phyloP scores from a whole-genome alignment of 2,888 invertebrate genomes.

The Cephus nigrinus region DNA sequence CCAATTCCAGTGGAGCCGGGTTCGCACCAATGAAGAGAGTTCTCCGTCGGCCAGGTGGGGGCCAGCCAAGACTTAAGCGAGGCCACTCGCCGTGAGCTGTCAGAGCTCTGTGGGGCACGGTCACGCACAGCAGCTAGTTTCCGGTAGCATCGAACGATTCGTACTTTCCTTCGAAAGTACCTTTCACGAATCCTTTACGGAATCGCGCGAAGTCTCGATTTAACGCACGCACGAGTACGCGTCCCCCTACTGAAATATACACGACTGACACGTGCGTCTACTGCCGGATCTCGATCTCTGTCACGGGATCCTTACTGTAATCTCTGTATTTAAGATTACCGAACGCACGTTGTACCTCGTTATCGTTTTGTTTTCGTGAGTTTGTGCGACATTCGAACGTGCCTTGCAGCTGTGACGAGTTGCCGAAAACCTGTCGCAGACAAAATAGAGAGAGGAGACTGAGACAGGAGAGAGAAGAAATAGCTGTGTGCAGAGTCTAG shows the following conservation, averaged over 20 bases:
- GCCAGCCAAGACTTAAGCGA: constrained; percentile 64
- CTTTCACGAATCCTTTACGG: constrained; percentile 10
- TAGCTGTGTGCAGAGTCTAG: too few species aligned
- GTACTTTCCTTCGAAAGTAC: constrained; percentile 23
- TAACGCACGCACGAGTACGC: constrained; percentile 14
- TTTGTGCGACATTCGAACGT: too few species aligned
- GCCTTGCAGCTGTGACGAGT: too few species aligned
- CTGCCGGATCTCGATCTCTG: too few species aligned
- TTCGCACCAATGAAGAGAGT: constrained; percentile 55
- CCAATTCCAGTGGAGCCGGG: constrained; percentile 52
- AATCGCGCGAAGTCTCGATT: constrained; percentile 8
- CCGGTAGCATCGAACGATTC: constrained; percentile 29
- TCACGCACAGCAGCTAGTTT: constrained; percentile 60
- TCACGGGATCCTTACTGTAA: too few species aligned
- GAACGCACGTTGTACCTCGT: too few species aligned
- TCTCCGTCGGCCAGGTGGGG: constrained; percentile 53
- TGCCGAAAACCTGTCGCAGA: too few species aligned
- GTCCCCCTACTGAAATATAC: too few species aligned
- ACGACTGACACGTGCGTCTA: too few species aligned
- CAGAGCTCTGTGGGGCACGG: constrained; percentile 67
- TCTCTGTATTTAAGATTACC: too few species aligned
- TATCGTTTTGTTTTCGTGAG: too few species aligned
- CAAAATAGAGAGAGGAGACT: neutral
- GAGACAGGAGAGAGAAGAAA: neutral
- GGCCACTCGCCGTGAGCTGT: constrained; percentile 66